phyloP scores from a whole-genome alignment of 2,797 vertebrate genomes.

The Enteromius radiatus region DNA sequence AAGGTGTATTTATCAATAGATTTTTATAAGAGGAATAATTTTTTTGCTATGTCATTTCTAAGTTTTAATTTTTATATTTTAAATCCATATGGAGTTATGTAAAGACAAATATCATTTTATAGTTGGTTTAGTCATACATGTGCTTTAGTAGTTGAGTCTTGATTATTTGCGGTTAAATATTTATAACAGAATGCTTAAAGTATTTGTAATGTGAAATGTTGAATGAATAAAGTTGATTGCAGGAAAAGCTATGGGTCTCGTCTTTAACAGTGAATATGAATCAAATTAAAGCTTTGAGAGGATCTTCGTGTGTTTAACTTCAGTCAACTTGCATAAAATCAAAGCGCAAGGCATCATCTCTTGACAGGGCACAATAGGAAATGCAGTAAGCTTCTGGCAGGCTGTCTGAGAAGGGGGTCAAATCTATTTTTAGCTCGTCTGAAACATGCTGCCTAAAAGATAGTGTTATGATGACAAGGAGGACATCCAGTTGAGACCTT shows the following conservation, averaged over 20 bases:
- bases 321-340: neutral
- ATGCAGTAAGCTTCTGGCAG: conserved; percentile 61
- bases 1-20: conserved; percentile 99
- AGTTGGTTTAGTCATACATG: conserved; percentile 99
- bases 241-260: conserved; percentile 66
- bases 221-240: conserved; percentile 99
- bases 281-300: neutral
- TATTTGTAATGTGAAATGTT: conserved; percentile 99
- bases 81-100: conserved; percentile 95
- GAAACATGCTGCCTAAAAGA: conserved; percentile 46
- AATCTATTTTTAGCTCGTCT: conserved; percentile 57
- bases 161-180: conserved; percentile 99
- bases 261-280: neutral
- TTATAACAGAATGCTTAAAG: conserved; percentile 99
- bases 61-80: conserved; percentile 99
- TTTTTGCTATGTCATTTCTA: conserved; percentile 99
- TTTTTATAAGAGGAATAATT: conserved; percentile 98
- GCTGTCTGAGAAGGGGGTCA: conserved; percentile 66
- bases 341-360: neutral
- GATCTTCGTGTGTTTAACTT: neutral
- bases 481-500: neutral
- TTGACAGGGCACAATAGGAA: conserved; percentile 1
- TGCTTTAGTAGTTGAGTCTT: conserved; percentile 95
- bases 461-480: conserved; percentile 25
- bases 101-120: conserved; percentile 98